A percentile compares a stretch with the other conserved stretches of the same genome.
Conservation (phyloP, 2,113 vertebrate genomes). For the Rhinopomastus cyanomelas region DNA sequence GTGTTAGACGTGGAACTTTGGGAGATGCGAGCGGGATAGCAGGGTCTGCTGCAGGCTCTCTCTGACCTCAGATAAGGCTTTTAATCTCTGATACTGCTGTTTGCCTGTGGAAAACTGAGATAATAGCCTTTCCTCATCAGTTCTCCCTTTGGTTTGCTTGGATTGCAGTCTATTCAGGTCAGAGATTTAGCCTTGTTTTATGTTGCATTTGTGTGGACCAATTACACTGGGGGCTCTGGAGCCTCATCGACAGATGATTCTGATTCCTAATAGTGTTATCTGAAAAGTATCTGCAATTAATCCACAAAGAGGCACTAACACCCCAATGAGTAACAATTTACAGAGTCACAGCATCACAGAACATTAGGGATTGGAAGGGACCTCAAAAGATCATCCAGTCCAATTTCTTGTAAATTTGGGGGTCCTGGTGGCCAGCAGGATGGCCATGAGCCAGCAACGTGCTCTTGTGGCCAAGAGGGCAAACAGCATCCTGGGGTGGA, state of each 20-base stretch:
- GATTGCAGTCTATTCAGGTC: slow-evolving; percentile 49
- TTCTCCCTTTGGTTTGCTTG: slow-evolving; percentile 20
- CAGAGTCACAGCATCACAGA: too few species aligned
- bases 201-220: neutral
- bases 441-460: too few species aligned
- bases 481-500: too few species aligned
- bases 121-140: slow-evolving; percentile 33
- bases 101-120: neutral
- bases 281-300: slow-evolving; percentile 22
- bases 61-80: slow-evolving; percentile 10
- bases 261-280: slow-evolving; percentile 4
- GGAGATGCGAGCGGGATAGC: neutral
- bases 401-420: too few species aligned
- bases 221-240: neutral
- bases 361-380: too few species aligned
- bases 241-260: slow-evolving; percentile 5
- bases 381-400: too few species aligned
- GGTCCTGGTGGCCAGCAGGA: too few species aligned
- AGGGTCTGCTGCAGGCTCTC: neutral
- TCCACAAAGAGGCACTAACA: neutral
- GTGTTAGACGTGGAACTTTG: neutral
- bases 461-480: too few species aligned
- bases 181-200: slow-evolving; percentile 20
- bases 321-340: neutral
- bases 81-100: neutral